Evolutionary conservation across 2,797 vertebrate genomes (phyloP), one percentile per base, ranked within the genome.

Genomic region (Myotis daubentonii): DNA sequence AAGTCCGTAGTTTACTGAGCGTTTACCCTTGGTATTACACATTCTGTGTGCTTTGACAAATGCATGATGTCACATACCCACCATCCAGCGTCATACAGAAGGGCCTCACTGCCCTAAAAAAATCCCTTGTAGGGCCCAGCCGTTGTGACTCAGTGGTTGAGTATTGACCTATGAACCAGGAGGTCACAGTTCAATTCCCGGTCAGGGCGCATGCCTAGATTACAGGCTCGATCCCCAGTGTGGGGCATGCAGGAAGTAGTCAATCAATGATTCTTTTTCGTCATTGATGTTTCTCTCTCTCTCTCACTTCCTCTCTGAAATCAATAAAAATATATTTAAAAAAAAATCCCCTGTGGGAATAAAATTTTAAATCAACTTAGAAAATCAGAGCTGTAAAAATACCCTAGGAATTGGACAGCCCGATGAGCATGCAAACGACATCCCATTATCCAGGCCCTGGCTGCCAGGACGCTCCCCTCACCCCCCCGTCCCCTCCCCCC

Each of bases 401-500:
- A 30, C 16, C 44, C 0, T 3, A 23, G 65, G 47, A 8, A 23
- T 3, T 1, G 30, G 55, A 44, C 4, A 20, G n/a, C 4, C 10
- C 0, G 4, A 11, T 22, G 53, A 23, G 2, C 1, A 20, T 20
- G 44, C 47, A 25, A 3, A 33, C 5, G 20, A 44, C n/a, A 22
- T 12, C 19, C 36, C 2, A 1, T 38, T n/a, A 20, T 3, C 20
- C 17, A 23, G 30, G 3, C 4, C 2, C 0, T 3, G 22, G n/a
- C 1, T 0, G 8, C 22, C 16, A 8, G 22, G 11, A 20, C 25
- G 9, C 53, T 22, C 22, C 53, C 22, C 22, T 3, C 53, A 8
- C 8, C 20, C 20, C 0, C 5, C n/a, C n/a, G n/a, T 0, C 11
- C 12, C 25, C 12, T 0, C 1, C 1, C 57, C 1, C 41, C 1